Conservation (phyloP, 2,797 vertebrate genomes). For the Lacerta viridis region DNA sequence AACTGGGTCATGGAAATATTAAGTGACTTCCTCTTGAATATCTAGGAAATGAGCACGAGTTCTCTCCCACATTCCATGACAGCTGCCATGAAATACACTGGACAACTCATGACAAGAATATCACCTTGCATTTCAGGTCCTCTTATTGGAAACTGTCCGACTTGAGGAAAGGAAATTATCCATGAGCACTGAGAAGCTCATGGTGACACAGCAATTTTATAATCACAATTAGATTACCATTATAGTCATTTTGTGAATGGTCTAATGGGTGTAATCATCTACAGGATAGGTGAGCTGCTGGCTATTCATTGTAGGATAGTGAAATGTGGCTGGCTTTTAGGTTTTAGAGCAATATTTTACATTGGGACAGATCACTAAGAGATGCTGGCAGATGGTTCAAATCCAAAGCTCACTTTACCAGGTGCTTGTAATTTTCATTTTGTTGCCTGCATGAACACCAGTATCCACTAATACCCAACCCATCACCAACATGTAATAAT, state of each 20-base stretch:
- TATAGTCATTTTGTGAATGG: background rate
- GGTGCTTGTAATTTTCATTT: no score
- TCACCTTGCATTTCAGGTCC: background rate
- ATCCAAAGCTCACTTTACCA: no score
- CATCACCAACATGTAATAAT: no score
- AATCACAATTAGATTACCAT: background rate
- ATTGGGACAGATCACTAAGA: background rate
- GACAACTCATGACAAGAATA: background rate
- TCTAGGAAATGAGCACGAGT: background rate
- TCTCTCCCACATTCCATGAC: background rate
- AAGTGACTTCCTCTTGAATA: background rate
- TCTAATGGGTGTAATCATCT: background rate
- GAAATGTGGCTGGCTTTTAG: background rate
- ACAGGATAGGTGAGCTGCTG: background rate
- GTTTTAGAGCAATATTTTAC: background rate
- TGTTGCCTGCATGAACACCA: no score
- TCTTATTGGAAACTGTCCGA: background rate
- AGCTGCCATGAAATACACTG: background rate
- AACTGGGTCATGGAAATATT: background rate
- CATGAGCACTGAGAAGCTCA: background rate
- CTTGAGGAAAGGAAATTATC: background rate
- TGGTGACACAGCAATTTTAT: conserved; percentile 3
- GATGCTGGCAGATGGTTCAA: no score
- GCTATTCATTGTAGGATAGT: background rate
- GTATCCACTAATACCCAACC: no score